Percentiles rank a stretch among this genome's conserved stretches.
Conservation (phyloP, 2,797 vertebrate genomes). For the Streptopelia turtur region DNA sequence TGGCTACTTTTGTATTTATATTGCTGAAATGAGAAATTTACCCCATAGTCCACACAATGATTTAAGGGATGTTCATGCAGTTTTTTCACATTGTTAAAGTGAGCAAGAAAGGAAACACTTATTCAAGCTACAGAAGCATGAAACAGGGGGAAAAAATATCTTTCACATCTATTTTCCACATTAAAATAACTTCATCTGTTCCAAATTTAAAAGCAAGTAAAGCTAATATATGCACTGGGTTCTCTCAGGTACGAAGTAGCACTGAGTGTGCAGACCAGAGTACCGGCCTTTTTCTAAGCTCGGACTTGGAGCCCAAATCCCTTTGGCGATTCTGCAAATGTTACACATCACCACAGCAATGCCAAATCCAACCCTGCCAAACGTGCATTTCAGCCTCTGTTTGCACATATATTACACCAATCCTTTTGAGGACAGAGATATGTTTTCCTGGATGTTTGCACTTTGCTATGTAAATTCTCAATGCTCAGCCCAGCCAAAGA, state of each 20-base stretch:
- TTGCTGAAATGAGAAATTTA: not conserved
- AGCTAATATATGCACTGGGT: not conserved
- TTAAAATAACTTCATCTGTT: constrained; percentile 34
- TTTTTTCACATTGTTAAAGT: not conserved
- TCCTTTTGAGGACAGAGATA: not conserved
- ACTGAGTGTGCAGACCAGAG: not conserved
- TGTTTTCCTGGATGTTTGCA: constrained; percentile 30
- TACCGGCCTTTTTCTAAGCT: not conserved
- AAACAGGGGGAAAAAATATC: not conserved
- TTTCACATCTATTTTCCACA: not conserved
- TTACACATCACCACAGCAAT: rapidly evolving
- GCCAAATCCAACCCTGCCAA: not conserved
- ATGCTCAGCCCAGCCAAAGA: not conserved
- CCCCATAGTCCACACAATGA: not conserved
- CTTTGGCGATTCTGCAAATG: not conserved
- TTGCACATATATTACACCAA: not conserved
- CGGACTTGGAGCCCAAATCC: not conserved
- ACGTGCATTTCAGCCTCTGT: rapidly evolving
- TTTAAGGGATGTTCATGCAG: not conserved
- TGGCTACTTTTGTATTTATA: not conserved
- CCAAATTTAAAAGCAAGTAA: not conserved
- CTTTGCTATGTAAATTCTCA: constrained; percentile 20
- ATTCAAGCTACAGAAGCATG: not conserved
- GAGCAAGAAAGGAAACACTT: not conserved
- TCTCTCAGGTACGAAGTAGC: not conserved